A percentile compares a stretch with the other conserved stretches of the same genome.
These are phyloP conservation scores for Myotis pilosus DNA, from an alignment of 2,797 vertebrate species.

Conservation along the genomic window DNA sequence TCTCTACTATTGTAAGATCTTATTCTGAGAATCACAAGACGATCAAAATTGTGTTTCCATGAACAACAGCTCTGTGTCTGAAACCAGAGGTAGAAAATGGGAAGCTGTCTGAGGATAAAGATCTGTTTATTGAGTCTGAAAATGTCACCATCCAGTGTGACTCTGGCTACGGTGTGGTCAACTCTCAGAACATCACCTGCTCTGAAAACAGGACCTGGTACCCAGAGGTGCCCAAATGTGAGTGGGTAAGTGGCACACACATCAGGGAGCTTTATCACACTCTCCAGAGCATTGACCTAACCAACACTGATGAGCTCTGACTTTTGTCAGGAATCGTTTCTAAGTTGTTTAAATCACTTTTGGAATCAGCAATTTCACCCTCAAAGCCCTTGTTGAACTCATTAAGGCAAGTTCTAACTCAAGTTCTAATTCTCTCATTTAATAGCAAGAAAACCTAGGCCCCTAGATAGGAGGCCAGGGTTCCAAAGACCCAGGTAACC, in stretches of 20 bases:
- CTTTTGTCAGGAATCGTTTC: neutral
- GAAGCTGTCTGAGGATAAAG: neutral
- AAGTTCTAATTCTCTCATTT: neutral
- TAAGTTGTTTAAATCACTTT: neutral
- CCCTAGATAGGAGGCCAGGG: neutral
- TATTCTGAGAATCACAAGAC: neutral
- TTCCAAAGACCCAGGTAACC: neutral
- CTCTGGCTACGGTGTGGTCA: neutral
- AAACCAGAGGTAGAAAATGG: neutral
- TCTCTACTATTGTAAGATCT: neutral
- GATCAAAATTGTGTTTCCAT: neutral
- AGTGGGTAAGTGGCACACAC: conserved; percentile 20
- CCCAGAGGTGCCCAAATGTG: neutral
- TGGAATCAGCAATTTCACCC: neutral
- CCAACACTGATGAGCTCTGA: neutral
- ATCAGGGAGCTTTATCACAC: neutral
- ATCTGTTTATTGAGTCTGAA: neutral
- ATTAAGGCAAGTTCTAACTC: neutral
- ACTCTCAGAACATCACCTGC: neutral
- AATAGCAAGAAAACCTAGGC: neutral
- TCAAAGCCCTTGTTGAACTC: neutral
- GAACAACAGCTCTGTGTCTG: neutral
- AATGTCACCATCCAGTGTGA: neutral
- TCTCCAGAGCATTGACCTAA: neutral
- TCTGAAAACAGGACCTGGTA: neutral